Evolutionary conservation across 2,888 invertebrate genomes (phyloP), one percentile per base, ranked within the genome.

Genomic region (Malacosoma neustria): DNA sequence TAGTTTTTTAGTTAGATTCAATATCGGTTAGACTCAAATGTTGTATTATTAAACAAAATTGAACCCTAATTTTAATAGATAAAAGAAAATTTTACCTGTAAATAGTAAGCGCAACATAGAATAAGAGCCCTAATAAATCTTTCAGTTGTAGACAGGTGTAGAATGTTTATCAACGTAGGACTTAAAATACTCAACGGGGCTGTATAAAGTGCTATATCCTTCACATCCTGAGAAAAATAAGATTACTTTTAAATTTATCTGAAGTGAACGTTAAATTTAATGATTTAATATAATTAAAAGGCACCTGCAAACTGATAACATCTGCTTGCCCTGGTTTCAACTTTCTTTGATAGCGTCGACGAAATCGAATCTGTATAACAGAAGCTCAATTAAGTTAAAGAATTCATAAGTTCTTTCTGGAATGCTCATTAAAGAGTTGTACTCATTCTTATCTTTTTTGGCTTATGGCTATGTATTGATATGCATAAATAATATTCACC

Each of bases 61-160:
- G n/a, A n/a, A n/a, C n/a, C n/a, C n/a, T n/a, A n/a, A n/a, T n/a
- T n/a, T n/a, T n/a, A n/a, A n/a, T n/a, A n/a, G n/a, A n/a, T n/a
- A n/a, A n/a, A n/a, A n/a, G n/a, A n/a, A n/a, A n/a, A n/a, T n/a
- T 4, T 46, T 70, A 89, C 90, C 75, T 89, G 88, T 48, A 89
- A 72, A 62, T 88, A 91, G 62, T 88, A 89, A 57, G 89, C 89
- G 49, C 89, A 88, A 56, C 88, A 91, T 35, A 91, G 61, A 38
- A 90, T 87, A 37, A 90, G 70, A n/a, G 89, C 87, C 44, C 90
- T 76, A 39, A 91, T 68, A 61, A 91, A 90, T 53, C 87, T 76
- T 61, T 91, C 91, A 32, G 89, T 87, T 14, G 88, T 79, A 33
- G 87, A 79, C 60, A 82, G 72, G 59, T 91, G 85, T 43, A 91